Evolutionary conservation across 2,113 vertebrate genomes (phyloP).

Genomic region (Gavia stellata): DNA sequence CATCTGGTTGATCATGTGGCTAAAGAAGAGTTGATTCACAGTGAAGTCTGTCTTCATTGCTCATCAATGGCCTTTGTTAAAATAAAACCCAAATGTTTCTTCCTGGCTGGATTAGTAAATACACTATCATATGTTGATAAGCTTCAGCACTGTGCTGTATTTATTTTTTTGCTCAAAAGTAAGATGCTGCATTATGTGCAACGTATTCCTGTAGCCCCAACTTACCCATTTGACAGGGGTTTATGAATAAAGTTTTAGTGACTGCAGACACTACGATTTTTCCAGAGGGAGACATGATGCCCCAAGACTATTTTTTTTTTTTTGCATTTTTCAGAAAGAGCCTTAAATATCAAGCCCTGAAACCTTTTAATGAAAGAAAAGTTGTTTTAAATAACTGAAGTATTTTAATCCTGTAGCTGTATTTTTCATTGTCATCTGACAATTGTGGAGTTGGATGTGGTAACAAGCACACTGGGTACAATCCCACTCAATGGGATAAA

Average conservation of each 20-base stretch:
- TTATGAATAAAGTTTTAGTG: background rate
- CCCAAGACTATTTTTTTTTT: background rate
- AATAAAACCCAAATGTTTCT: background rate
- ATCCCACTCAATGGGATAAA: background rate
- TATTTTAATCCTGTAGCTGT: background rate
- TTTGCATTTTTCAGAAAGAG: background rate
- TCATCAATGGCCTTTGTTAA: background rate
- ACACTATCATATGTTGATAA: fast-evolving
- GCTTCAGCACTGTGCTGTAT: background rate
- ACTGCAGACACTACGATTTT: background rate
- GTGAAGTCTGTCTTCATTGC: background rate
- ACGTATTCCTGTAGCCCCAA: background rate
- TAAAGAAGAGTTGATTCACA: background rate
- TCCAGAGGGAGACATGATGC: background rate
- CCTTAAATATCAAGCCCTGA: background rate
- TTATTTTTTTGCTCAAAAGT: background rate
- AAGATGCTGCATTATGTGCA: background rate
- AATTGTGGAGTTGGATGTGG: background rate
- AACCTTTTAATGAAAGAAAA: background rate
- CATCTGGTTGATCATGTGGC: background rate
- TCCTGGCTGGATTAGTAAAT: background rate
- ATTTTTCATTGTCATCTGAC: background rate
- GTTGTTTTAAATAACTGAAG: background rate
- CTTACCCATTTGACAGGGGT: background rate
- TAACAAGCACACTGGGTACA: background rate